Evolutionary conservation across 2,797 vertebrate species (phyloP).

Genomic region (Pteropus rufus): DNA sequence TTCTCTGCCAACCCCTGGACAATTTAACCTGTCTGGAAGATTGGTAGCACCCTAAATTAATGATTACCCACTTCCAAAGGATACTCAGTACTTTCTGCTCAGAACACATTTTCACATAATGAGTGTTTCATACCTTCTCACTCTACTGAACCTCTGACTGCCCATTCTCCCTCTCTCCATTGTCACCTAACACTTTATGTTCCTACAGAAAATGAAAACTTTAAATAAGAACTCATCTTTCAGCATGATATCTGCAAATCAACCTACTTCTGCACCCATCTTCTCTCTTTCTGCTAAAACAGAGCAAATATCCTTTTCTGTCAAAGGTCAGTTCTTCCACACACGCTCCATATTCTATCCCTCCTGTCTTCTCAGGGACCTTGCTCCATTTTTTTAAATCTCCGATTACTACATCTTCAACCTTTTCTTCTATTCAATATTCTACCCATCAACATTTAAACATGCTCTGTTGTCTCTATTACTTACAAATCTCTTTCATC

Average conservation of each 20-base stretch:
- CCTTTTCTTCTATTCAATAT: neutral
- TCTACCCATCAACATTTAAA: neutral
- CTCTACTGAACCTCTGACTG: neutral
- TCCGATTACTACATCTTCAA: neutral
- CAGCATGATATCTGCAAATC: neutral
- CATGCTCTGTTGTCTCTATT: neutral
- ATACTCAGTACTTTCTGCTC: neutral
- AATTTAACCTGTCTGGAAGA: neutral
- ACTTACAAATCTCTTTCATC: conserved; percentile 32
- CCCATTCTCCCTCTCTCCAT: neutral
- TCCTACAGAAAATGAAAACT: neutral
- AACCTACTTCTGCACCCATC: neutral
- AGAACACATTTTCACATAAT: neutral
- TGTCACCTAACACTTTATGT: neutral
- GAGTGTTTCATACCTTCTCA: neutral
- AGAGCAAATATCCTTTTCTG: neutral
- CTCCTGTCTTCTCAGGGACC: neutral
- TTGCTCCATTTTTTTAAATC: neutral
- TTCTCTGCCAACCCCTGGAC: neutral
- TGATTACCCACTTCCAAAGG: neutral
- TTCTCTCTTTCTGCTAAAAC: neutral
- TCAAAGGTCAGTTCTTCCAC: neutral
- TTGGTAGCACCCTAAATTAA: neutral
- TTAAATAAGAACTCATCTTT: neutral
- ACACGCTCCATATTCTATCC: neutral